Evolutionary conservation across 2,797 vertebrate genomes (phyloP).

Genomic region (Xyrichtys novacula): DNA sequence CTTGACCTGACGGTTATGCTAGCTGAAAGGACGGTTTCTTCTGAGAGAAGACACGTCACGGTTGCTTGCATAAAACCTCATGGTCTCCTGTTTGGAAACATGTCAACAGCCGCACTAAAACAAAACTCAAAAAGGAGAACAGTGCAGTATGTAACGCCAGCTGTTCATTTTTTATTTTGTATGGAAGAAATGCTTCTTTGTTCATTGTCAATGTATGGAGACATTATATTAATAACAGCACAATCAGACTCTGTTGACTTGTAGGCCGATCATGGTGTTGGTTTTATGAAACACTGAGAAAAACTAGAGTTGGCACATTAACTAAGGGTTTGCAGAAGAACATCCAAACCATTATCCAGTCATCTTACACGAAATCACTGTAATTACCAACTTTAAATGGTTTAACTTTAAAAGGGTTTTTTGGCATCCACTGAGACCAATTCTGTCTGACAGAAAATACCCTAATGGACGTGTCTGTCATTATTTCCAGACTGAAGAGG

Average conservation of each 20-base stretch:
- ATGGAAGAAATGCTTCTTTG: background rate
- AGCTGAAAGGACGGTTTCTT: background rate
- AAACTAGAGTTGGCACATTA: constrained; percentile 24
- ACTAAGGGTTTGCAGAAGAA: constrained; percentile 24
- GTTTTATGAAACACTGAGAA: constrained; percentile 4
- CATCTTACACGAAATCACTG: constrained; percentile 41
- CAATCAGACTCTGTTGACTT: constrained; percentile 7
- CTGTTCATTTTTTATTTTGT: constrained; percentile 16
- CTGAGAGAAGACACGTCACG: constrained; percentile 3
- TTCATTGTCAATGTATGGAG: constrained; percentile 8
- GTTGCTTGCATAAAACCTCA: constrained; percentile 5
- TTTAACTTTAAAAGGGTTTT: constrained; percentile 20
- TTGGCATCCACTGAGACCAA: background rate
- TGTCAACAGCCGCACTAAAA: constrained; percentile 25
- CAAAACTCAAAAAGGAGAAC: background rate
- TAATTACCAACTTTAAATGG: background rate
- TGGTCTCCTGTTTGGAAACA: background rate
- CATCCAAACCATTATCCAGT: background rate
- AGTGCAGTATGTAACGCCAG: background rate
- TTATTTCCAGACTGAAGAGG: too few relatives aligned
- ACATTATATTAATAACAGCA: background rate
- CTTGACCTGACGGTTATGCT: constrained; percentile 7
- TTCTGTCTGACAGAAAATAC: constrained; percentile 3
- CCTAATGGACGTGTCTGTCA: background rate
- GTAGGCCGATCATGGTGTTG: constrained; percentile 1